phyloP scores from a whole-genome alignment of 1,140 invertebrate genomes.

The Chironomus striatipennis region DNA sequence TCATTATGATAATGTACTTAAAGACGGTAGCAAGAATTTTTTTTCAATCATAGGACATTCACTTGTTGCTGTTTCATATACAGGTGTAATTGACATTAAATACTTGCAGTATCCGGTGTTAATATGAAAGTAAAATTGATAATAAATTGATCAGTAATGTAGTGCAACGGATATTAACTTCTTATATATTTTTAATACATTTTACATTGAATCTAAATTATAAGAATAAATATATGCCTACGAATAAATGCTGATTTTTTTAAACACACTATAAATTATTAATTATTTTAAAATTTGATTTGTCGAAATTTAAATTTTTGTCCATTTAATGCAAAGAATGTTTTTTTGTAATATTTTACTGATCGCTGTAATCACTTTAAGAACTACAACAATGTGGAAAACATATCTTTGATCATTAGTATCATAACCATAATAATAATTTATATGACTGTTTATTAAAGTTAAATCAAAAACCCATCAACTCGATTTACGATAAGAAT shows the following conservation, averaged over 20 bases:
- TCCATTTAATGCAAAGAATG: too few relatives aligned
- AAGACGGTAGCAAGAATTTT: too few relatives aligned
- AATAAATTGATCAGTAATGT: slow-evolving; percentile 5
- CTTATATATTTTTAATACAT: not conserved
- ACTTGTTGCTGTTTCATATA: not conserved
- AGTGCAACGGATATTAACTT: slow-evolving; percentile 22
- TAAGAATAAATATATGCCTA: too few relatives aligned
- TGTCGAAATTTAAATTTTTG: too few relatives aligned
- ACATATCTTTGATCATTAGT: not conserved
- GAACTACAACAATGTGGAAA: too few relatives aligned
- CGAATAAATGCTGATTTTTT: too few relatives aligned
- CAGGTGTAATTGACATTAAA: slow-evolving; percentile 5
- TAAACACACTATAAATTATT: too few relatives aligned
- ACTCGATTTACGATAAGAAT: not conserved
- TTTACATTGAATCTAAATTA: not conserved
- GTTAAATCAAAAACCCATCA: not conserved
- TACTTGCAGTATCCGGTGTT: not conserved
- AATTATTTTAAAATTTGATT: too few relatives aligned
- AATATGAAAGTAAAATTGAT: not conserved
- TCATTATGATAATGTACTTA: too few relatives aligned
- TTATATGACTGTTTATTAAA: not conserved
- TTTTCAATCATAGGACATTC: too few relatives aligned
- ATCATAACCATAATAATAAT: not conserved
- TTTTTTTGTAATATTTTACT: too few relatives aligned
- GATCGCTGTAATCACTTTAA: too few relatives aligned